Base-by-base conservation (phyloP, 1,140 invertebrate genomes). In the Lithobius niger region DNA sequence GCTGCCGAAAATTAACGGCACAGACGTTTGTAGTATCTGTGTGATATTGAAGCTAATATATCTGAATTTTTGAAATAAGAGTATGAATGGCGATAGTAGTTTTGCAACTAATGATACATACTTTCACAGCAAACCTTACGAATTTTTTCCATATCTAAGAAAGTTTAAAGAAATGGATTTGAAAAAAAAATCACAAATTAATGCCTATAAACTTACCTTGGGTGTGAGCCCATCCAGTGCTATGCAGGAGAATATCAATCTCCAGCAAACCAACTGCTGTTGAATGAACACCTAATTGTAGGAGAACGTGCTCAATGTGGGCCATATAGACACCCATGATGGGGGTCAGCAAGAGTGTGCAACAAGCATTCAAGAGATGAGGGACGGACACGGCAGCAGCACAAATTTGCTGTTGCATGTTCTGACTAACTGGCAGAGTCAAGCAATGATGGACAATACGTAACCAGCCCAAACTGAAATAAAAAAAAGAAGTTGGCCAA, bases 341-440 rank as follows among this genome's bases (percentile, higher is more conserved):
- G 57, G 83, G 81, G 10, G 84, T 78, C 27, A 87, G 70, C 2
- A 89, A 67, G 22, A 88, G 73, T 18, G 82, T 82, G 60, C 83
- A 84, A 61, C 82, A 85, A 1, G 83, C 79, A 64, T 80, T 78
- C 1, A 88, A 68, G 3, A 88, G 75, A 50, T 81, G 79, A 1
- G 78, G 76, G 27, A 80, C 81, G 1, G 74, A 70, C 16, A 82
- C 77, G 4, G 83, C 82, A 13, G 78, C 66, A 18, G 62, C 61
- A 4, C 70, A 65, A 13, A 74, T 66, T 22, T 57, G 25, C 27
- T 48, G 22, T 15, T 58, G 52, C 4, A 64, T 40, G 1, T 58
- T 40, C 0, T 27, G 6, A 47, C 57, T 58, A 18, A 25, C 40
- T 48, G 75, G 73, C 24, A 79, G 70, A 3, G 73, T 74, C 26